phyloP scores from a whole-genome alignment of 1,140 invertebrate genomes.

The Eumaeus atala region DNA sequence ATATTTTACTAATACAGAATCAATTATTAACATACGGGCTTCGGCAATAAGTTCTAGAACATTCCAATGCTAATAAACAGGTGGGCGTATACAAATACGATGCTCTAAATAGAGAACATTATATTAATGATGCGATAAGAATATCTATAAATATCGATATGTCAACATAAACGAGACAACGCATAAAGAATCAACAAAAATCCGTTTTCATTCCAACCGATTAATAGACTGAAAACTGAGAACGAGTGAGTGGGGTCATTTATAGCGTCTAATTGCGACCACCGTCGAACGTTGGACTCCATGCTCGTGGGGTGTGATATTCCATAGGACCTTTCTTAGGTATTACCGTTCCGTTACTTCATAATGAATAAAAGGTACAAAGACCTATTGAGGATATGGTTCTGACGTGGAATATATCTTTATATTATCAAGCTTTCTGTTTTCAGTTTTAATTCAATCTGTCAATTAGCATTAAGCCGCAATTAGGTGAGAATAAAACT shows the following conservation, averaged over 20 bases:
- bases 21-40: constrained; percentile 53
- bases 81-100: constrained; percentile 15
- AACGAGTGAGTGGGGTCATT: constrained; percentile 61
- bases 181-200: constrained; percentile 57
- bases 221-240: constrained; percentile 58
- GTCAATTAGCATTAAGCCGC: no score
- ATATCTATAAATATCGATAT: constrained; percentile 44
- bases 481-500: no score
- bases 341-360: background rate
- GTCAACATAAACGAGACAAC: constrained; percentile 35
- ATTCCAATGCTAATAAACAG: constrained; percentile 13
- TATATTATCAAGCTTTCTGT: no score
- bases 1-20: constrained; percentile 51
- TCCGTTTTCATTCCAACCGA: constrained; percentile 53
- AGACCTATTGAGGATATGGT: no score
- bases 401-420: no score
- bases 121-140: constrained; percentile 26
- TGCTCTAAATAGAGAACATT: constrained; percentile 16
- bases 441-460: no score
- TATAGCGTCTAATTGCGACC: constrained; percentile 68
- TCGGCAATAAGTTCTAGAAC: constrained; percentile 23
- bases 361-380: no score
- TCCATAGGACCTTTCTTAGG: constrained; percentile 2
- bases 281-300: constrained; percentile 51
- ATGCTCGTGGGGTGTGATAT: constrained; percentile 53